Percentiles rank a stretch among this genome's conserved stretches.
These are phyloP conservation scores for Lepilemur ruficaudatus DNA, from an alignment of 2,797 vertebrate genomes.

Conservation along the genomic window DNA sequence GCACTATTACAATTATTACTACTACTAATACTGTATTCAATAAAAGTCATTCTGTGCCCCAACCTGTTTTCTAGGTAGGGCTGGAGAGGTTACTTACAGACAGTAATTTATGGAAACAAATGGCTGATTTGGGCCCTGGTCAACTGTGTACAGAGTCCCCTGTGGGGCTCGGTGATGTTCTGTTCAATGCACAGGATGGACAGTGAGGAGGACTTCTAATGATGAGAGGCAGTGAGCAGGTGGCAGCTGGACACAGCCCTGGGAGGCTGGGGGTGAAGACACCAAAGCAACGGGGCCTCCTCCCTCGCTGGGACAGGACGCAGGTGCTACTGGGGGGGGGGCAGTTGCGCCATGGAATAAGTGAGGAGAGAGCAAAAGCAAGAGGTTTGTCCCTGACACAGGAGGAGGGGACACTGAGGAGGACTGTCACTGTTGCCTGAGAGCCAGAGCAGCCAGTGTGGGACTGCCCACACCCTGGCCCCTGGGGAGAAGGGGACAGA, in stretches of 20 bases:
- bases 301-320: fast-evolving
- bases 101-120: background rate
- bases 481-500: background rate
- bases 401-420: background rate
- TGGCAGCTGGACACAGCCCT: background rate
- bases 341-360: fast-evolving
- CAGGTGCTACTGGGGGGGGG: too few relatives aligned
- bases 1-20: background rate
- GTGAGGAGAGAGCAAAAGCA: background rate
- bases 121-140: background rate
- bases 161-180: background rate
- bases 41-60: background rate
- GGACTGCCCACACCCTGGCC: background rate
- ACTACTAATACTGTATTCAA: background rate
- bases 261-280: fast-evolving
- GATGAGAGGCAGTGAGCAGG: background rate
- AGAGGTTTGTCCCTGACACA: background rate
- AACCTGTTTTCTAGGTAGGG: background rate
- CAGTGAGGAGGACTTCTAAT: background rate
- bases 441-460: background rate
- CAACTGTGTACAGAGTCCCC: background rate
- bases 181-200: background rate
- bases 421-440: background rate
- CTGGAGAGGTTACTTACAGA: background rate
- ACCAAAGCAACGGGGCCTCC: background rate